phyloP scores from a whole-genome alignment of 2,797 vertebrate genomes.

The Acanthis flammea region DNA sequence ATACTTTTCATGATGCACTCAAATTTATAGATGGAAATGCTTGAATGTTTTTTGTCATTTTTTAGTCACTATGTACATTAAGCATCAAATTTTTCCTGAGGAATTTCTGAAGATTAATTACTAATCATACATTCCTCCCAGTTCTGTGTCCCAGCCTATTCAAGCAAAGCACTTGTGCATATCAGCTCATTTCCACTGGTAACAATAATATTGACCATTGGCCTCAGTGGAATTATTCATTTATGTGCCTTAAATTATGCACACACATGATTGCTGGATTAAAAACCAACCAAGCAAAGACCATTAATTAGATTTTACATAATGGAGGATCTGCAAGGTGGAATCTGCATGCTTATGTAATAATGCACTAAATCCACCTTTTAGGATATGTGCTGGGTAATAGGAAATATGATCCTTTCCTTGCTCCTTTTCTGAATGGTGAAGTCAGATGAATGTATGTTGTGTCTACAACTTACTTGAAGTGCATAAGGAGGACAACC shows the following conservation, averaged over 20 bases:
- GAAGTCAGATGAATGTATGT: background rate
- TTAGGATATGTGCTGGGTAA: background rate
- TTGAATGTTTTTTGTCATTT: background rate
- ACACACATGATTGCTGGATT: background rate
- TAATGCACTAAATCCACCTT: background rate
- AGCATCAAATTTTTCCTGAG: background rate
- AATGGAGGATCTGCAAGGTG: background rate
- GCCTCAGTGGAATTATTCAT: background rate
- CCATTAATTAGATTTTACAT: background rate
- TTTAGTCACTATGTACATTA: background rate
- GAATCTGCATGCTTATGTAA: background rate
- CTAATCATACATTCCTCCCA: background rate
- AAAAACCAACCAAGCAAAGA: background rate
- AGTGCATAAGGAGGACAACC: background rate
- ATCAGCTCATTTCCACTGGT: background rate
- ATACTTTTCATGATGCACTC: background rate
- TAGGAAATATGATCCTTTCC: background rate
- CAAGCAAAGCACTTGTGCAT: background rate
- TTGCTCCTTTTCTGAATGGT: background rate
- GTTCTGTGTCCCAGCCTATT: background rate
- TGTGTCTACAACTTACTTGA: background rate
- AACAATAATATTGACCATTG: background rate
- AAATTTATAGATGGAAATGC: background rate
- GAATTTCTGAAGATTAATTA: background rate
- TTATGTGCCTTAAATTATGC: background rate